Conservation (phyloP, 2,797 vertebrate genomes). For the Oreortyx pictus region DNA sequence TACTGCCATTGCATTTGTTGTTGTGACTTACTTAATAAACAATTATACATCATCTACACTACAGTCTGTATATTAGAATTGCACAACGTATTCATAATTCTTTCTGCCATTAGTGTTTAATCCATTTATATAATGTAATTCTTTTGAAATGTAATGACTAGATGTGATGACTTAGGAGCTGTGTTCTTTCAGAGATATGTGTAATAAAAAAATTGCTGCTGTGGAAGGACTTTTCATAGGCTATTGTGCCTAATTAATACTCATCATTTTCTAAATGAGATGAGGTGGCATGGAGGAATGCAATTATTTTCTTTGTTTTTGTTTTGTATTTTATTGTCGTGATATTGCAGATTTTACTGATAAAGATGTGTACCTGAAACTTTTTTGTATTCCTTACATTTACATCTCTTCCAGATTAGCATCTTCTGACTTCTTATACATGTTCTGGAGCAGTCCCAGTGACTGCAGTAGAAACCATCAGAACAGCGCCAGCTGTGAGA, state of each 20-base stretch:
- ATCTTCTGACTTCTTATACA: neutral
- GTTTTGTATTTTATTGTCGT: neutral
- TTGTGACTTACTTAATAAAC: neutral
- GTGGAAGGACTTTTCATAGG: neutral
- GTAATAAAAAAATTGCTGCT: neutral
- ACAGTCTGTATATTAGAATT: neutral
- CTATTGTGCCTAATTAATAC: neutral
- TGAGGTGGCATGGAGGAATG: neutral
- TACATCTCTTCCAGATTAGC: neutral
- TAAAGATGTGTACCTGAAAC: neutral
- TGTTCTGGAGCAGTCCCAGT: neutral
- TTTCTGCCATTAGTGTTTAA: neutral
- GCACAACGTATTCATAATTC: neutral
- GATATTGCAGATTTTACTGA: neutral
- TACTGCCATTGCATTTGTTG: neutral
- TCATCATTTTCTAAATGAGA: neutral
- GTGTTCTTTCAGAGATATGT: neutral
- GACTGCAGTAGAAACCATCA: neutral
- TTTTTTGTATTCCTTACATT: neutral
- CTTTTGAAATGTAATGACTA: neutral
- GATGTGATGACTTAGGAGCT: neutral
- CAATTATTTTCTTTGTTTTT: fast-evolving
- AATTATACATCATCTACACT: neutral
- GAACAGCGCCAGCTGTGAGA: neutral
- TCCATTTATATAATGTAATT: neutral